phyloP scores from a whole-genome alignment of 2,888 invertebrate genomes.

The Hemithea aestivaria region DNA sequence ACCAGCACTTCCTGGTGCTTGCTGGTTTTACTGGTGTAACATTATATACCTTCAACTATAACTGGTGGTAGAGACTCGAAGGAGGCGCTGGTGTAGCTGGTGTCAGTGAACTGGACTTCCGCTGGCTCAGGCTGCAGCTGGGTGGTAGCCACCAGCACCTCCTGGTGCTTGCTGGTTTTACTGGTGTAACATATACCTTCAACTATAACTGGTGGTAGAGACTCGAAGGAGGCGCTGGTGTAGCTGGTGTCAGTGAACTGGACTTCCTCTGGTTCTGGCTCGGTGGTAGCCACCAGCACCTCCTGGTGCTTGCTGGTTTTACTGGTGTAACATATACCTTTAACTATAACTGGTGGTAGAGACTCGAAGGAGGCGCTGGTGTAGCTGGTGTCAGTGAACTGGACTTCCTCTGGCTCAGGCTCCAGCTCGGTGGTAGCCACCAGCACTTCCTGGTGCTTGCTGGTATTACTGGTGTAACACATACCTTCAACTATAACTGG shows the following conservation, averaged over 20 bases:
- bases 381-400: conserved; percentile 67
- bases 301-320: too few relatives aligned
- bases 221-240: too few relatives aligned
- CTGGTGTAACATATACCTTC: too few relatives aligned
- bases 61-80: conserved; percentile 57
- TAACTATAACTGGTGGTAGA: conserved; percentile 47
- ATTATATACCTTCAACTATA: conserved; percentile 43
- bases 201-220: too few relatives aligned
- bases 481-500: too few relatives aligned
- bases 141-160: conserved; percentile 43
- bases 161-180: too few relatives aligned
- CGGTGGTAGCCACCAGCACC: too few relatives aligned
- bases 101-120: conserved; percentile 64
- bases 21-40: background rate
- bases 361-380: conserved; percentile 68
- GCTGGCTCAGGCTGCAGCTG: conserved; percentile 53
- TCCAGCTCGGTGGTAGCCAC: conserved; percentile 51
- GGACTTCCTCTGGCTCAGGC: conserved; percentile 52
- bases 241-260: too few relatives aligned
- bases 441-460: too few relatives aligned
- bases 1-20: too few relatives aligned
- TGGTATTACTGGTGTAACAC: too few relatives aligned
- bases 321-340: conserved; percentile 35
- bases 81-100: conserved; percentile 67
- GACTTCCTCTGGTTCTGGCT: too few relatives aligned